Percentiles rank a stretch among this genome's conserved stretches.
These are phyloP conservation scores for Struthio camelus DNA, from an alignment of 2,113 vertebrate genomes.

Conservation along the genomic window DNA sequence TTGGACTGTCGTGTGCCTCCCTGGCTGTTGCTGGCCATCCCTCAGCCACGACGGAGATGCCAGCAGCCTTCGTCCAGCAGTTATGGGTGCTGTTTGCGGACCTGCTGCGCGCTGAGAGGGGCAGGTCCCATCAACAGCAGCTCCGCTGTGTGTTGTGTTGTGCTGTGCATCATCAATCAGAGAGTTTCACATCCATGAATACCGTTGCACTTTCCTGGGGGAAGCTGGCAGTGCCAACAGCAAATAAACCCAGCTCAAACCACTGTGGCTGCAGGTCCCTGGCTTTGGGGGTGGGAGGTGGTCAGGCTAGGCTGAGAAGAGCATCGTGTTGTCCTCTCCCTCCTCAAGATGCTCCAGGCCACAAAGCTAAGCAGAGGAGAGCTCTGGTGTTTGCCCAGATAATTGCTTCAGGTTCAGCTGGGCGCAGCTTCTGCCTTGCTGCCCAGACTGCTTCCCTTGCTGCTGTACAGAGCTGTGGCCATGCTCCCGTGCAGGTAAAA, in stretches of 20 bases:
- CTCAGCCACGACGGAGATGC: background rate
- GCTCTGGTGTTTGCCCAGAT: background rate
- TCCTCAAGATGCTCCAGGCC: background rate
- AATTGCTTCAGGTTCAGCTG: background rate
- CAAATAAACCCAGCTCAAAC: conserved; percentile 60
- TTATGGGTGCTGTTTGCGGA: background rate
- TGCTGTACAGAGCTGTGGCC: background rate
- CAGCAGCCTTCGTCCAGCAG: background rate
- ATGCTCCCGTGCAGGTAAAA: background rate
- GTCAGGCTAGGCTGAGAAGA: background rate
- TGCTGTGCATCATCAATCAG: background rate
- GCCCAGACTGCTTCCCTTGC: background rate
- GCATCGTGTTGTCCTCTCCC: background rate
- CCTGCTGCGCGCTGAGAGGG: background rate
- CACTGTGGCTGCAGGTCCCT: background rate
- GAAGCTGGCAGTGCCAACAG: conserved; percentile 26
- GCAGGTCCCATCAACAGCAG: background rate
- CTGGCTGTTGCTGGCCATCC: background rate
- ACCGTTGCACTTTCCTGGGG: background rate
- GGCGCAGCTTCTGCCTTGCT: background rate
- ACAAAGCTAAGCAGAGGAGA: background rate
- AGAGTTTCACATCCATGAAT: background rate
- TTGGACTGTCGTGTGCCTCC: background rate
- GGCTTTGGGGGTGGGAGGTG: background rate
- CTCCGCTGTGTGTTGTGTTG: background rate